Base-by-base conservation (phyloP, 2,888 invertebrate genomes). In the Nemapogon koenigi region DNA sequence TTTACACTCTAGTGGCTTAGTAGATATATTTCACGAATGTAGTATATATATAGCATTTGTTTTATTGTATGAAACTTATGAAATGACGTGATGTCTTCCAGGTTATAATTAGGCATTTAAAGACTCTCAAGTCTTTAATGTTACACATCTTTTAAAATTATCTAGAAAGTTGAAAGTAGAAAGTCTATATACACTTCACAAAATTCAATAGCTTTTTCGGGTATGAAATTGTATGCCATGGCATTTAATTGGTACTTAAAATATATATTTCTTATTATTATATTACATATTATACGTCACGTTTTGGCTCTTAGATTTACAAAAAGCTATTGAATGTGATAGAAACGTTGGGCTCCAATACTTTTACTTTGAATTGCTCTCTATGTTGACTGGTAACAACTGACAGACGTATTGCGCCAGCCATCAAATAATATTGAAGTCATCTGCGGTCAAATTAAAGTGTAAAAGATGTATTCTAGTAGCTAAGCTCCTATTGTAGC, bases 81-180 rank as follows among this genome's bases (percentile, higher is more conserved):
- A 33, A 33, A 33, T 33, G 33, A 33, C 19, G 11, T 13, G 11
- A 33, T 19, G 33, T 33, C 33, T 33, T 33, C 33, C 33, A 33
- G 19, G 19, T 33, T 19, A 33, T 19, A 11, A 33, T 18, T 33
- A 33, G 33, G 33, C 18, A 19, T 33, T 33, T 16, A 16, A n/a
- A n/a, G n/a, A n/a, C n/a, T n/a, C n/a, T n/a, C n/a, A n/a, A n/a
- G n/a, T n/a, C n/a, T n/a, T n/a, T n/a, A n/a, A n/a, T n/a, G n/a
- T n/a, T n/a, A n/a, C n/a, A n/a, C n/a, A n/a, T n/a, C n/a, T n/a
- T n/a, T n/a, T n/a, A n/a, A n/a, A n/a, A n/a, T n/a, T n/a, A n/a
- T n/a, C n/a, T n/a, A n/a, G n/a, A n/a, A n/a, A n/a, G n/a, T n/a
- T n/a, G n/a, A n/a, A n/a, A n/a, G n/a, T n/a, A n/a, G n/a, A n/a